Evolutionary conservation across 2,113 vertebrate species (phyloP), one percentile per base, ranked within the genome.

Genomic region (Noturus placidus): DNA sequence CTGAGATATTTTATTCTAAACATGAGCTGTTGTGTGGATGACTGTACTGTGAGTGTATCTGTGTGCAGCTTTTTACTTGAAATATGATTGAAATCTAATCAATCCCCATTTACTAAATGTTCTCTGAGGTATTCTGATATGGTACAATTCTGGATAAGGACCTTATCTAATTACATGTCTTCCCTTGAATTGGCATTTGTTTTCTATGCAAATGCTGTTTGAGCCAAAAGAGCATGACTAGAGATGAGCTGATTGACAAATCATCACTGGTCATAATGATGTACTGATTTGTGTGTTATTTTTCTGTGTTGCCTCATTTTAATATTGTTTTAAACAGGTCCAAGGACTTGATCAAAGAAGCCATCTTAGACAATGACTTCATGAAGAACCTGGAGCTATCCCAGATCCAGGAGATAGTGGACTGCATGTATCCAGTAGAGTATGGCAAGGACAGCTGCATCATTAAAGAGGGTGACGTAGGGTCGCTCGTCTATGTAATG

Each of bases 381-480:
- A 99, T 99, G 98, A 99, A 98, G 96, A 99, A 99, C 92, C 95
- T 99, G 92, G 97, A 99, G 90, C 91, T 97, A 90, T 98, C 97
- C 1, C 98, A 99, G 95, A 99, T 99, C 93, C 97, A 98, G 92
- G 97, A 99, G 95, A 97, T 99, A 65, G 98, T 99, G 94, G 98
- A 99, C 95, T 98, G 97, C 95, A 99, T 99, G 98, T 97, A 98
- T 91, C 98, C 97, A 0, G 97, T 98, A 93, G 97, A 98, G 90
- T 98, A 98, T 88, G 97, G 97, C 90, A 97, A 96, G 84, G 97
- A 98, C 92, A 96, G 97, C 88, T 98, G 97, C 93, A 99, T 99
- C 95, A 99, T 99, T 93, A 97, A 97, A 88, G 98, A 99, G 92
- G 98, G 98, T 4, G 98, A 99, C 14, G 97, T 99, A 89, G 98